Evolutionary conservation across 2,888 invertebrate genomes (phyloP), one percentile per base, ranked within the genome.

Genomic region (Dascillus cervinus): DNA sequence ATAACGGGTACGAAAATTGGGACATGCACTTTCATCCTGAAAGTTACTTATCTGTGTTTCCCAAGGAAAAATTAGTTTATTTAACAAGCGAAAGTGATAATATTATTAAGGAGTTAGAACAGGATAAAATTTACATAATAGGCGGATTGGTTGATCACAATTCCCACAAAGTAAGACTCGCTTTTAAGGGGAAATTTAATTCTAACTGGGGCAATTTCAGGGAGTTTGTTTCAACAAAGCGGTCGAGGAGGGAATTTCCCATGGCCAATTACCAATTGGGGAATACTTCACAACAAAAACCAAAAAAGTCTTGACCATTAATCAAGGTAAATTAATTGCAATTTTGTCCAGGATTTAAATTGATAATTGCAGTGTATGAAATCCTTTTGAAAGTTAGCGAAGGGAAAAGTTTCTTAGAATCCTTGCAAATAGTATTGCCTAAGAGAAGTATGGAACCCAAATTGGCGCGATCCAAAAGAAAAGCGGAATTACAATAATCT

Each of bases 121-220:
- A 82, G 11, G 73, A 80, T 40, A 82, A 82, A 56, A 75, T 82
- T 24, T 98, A 97, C 56, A 79, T 98, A 27, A 96, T 98, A 60
- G 98, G 98, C 21, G 98, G 96, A 13, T 68, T 98, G 23, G 94
- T 98, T 0, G 98, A 98, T 67, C 97, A 98, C 60, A 98, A 98
- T 67, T 76, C 83, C 48, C 85, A 94, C 47, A 97, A 96, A 73
- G 87, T 79, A 59, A 48, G 41, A n/a, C n/a, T n/a, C n/a, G n/a
- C n/a, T n/a, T n/a, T n/a, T n/a, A n/a, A n/a, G n/a, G n/a, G n/a
- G n/a, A n/a, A n/a, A n/a, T n/a, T n/a, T n/a, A n/a, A n/a, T n/a
- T n/a, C n/a, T n/a, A n/a, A 13, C 11, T 34, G 8, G 11, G 13
- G 4, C 24, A 27, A 19, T 65, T 69, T 40, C 62, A 88, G 82